A percentile compares a stretch with the other conserved stretches of the same genome.
phyloP scores from a whole-genome alignment of 2,113 vertebrate species.

The Rynchops niger region DNA sequence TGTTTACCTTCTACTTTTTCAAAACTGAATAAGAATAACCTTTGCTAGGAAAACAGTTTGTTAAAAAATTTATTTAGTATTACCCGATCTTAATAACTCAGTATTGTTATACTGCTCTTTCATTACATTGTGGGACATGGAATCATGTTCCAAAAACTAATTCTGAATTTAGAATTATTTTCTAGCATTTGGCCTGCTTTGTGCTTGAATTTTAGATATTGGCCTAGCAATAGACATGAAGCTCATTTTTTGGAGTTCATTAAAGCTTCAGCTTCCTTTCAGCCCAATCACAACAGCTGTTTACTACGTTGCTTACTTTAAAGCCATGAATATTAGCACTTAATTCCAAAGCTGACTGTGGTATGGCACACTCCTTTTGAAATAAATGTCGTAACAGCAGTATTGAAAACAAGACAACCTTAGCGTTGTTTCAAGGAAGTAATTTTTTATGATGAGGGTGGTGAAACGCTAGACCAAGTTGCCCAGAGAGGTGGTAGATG shows the following conservation, averaged over 20 bases:
- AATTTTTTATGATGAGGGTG: not conserved
- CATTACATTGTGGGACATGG: not conserved
- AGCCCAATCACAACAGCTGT: not conserved
- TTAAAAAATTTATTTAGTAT: not conserved
- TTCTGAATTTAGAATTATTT: not conserved
- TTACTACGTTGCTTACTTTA: not conserved
- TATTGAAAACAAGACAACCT: not conserved
- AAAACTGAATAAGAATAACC: not conserved
- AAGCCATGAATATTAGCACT: not conserved
- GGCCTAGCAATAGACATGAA: not conserved
- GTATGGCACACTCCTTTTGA: not conserved
- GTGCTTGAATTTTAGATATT: not conserved
- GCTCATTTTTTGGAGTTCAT: not conserved
- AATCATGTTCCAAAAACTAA: not conserved
- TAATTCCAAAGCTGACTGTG: not conserved
- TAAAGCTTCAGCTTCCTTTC: not conserved
- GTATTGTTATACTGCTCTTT: not conserved
- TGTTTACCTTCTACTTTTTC: not conserved
- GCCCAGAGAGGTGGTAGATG: no score
- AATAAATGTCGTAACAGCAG: not conserved
- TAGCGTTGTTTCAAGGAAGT: not conserved
- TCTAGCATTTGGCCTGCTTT: not conserved
- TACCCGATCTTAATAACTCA: not conserved
- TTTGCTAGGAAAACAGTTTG: not conserved
- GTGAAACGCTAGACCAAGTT: not conserved